These are phyloP conservation scores for Seriola dumerili DNA, from an alignment of 2,113 vertebrate species.

Conservation along the genomic window DNA sequence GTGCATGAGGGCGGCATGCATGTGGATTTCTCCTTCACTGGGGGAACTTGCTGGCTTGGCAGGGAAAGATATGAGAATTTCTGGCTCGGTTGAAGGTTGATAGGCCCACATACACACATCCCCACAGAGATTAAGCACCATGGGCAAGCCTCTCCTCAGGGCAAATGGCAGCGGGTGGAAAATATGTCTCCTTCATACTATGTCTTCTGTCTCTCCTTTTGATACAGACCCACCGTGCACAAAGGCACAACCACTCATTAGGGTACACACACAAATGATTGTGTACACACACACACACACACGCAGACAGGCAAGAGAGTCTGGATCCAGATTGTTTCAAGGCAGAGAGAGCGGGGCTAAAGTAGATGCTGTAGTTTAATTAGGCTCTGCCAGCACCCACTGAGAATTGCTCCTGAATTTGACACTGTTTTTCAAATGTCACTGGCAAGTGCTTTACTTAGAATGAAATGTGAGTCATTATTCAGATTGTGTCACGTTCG, in stretches of 20 bases:
- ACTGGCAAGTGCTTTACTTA: slow-evolving; percentile 68
- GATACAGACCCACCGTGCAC: slow-evolving; percentile 31
- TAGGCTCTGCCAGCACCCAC: slow-evolving; percentile 70
- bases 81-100: slow-evolving; percentile 59
- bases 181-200: slow-evolving; percentile 38
- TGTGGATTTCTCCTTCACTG: slow-evolving; percentile 48
- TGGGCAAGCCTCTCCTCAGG: slow-evolving; percentile 56
- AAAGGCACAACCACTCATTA: slow-evolving; percentile 34
- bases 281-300: not conserved
- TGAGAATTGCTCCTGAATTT: slow-evolving; percentile 77
- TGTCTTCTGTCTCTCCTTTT: slow-evolving; percentile 31
- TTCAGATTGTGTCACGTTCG: slow-evolving; percentile 59
- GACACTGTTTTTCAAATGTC: slow-evolving; percentile 83
- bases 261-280: slow-evolving; percentile 1
- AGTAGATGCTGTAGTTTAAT: slow-evolving; percentile 74
- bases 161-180: slow-evolving; percentile 55
- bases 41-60: slow-evolving; percentile 57
- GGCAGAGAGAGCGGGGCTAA: slow-evolving; percentile 16
- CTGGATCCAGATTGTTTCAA: slow-evolving; percentile 49
- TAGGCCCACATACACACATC: slow-evolving; percentile 65
- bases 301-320: slow-evolving; percentile 7
- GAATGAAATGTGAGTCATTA: slow-evolving; percentile 71
- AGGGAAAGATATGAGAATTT: slow-evolving; percentile 59
- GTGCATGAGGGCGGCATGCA: not conserved
- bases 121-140: slow-evolving; percentile 58